Evolutionary conservation across 2,113 vertebrate genomes (phyloP), one percentile per base, ranked within the genome.

Genomic region (Sprattus sprattus): DNA sequence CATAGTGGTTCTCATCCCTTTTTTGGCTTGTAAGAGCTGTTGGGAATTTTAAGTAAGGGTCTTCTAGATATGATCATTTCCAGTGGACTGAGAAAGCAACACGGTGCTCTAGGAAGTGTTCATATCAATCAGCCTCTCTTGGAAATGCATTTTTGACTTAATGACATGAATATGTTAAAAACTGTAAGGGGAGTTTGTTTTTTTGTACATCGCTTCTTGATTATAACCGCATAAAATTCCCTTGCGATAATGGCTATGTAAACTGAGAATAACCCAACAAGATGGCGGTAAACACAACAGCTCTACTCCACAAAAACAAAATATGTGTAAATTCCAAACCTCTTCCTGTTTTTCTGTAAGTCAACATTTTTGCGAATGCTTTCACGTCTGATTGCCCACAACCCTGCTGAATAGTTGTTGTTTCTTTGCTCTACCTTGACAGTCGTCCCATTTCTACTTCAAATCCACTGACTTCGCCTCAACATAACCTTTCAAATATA

Each of bases 1-100:
- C 82, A 54, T 83, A 88, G 87, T 87, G 83, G 82, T 88, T 88
- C 81, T 32, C 39, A 46, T 75, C 67, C 32, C 81, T 84, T 54
- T 25, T 82, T 88, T 78, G 44, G 64, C 84, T 54, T 54, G 75
- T 84, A 80, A 78, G 71, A 78, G 71, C 71, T 44, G 71, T 32
- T 78, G 32, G 25, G 28, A 78, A 78, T 2, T 78, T 78, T 28
- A 78, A 78, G 71, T 5, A 78, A 39, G 3, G 4, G 2, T 39
- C 39, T 39, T 39, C 39, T 39, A 39, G 39, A 39, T 39, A 16
- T 78, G 44, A 32, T 39, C 28, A 78, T 78, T 78, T 78, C 25
- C 71, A 32, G 28, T 32, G 28, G 71, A 39, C 32, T 2, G 13
- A 78, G 25, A 44, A 32, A 78, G 71, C 28, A 11, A 18, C 28